Percentiles rank a stretch among this genome's conserved stretches.
phyloP scores from a whole-genome alignment of 2,888 invertebrate species.

The Eupithecia vulgata region DNA sequence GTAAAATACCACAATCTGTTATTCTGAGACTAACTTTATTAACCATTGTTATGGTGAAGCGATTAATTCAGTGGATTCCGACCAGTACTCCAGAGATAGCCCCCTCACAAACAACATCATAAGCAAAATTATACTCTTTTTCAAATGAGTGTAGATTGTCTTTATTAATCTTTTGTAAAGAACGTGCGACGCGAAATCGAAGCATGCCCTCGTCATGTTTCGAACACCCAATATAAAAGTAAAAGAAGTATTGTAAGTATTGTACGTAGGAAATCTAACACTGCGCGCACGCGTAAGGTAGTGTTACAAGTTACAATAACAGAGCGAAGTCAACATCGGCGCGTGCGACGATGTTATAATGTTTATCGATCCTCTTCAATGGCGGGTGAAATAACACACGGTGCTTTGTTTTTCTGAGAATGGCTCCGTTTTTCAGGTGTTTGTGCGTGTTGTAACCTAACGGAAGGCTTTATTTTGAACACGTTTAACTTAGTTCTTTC shows the following conservation, averaged over 20 bases:
- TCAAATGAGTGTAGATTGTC: background rate
- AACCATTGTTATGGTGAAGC: too few relatives aligned
- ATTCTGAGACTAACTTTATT: too few relatives aligned
- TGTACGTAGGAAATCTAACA: background rate
- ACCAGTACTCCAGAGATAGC: too few relatives aligned
- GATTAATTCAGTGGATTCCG: too few relatives aligned
- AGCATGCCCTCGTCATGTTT: background rate
- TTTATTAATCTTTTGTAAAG: background rate
- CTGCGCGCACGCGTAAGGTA: background rate
- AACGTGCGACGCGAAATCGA: background rate
- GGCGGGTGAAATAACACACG: slow-evolving; percentile 37
- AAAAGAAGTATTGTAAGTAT: too few relatives aligned
- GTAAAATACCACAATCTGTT: too few relatives aligned
- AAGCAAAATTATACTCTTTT: background rate
- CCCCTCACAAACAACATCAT: background rate
- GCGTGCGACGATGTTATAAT: slow-evolving; percentile 41
- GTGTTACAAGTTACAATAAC: slow-evolving; percentile 46
- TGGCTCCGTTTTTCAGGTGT: background rate
- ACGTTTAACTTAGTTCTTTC: background rate
- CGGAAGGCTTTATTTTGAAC: background rate
- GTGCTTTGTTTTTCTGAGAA: slow-evolving; percentile 19
- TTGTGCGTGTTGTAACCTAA: background rate
- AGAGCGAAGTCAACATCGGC: slow-evolving; percentile 41
- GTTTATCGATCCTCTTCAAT: slow-evolving; percentile 30
- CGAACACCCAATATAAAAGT: background rate